phyloP scores from a whole-genome alignment of 2,797 vertebrate species.

The Epinephelus malabaricus region DNA sequence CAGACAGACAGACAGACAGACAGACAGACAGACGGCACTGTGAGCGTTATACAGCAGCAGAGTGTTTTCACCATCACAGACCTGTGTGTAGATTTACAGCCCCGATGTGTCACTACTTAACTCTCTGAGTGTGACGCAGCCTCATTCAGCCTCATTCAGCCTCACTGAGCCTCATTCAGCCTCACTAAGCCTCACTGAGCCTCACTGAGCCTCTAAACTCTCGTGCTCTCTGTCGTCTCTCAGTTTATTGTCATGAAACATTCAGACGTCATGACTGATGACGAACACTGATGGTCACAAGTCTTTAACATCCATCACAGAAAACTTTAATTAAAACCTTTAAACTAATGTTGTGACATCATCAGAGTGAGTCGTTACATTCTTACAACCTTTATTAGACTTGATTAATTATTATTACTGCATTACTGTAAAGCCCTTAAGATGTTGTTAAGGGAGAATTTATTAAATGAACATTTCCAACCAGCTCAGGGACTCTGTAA shows the following conservation, averaged over 20 bases:
- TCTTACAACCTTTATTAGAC: neutral
- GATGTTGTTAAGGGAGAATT: conserved; percentile 7
- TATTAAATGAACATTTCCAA: neutral
- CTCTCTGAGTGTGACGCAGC: neutral
- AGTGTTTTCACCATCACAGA: conserved; percentile 5
- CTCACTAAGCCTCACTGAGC: neutral
- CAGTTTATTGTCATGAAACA: conserved; percentile 23
- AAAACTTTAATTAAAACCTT: neutral
- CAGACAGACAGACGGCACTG: conserved; percentile 11
- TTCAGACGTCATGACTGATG: conserved; percentile 55
- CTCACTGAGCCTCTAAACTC: neutral
- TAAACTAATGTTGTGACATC: neutral
- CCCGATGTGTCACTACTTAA: neutral
- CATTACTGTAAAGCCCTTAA: neutral
- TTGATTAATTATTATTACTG: conserved; percentile 13
- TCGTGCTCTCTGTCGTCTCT: neutral
- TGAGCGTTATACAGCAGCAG: conserved; percentile 16
- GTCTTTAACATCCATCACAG: conserved; percentile 1
- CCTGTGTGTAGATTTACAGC: too few species aligned
- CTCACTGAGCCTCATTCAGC: neutral
- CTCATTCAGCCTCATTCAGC: neutral
- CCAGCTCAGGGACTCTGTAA: neutral
- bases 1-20: too few species aligned
- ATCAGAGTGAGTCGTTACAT: neutral
- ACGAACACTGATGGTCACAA: conserved; percentile 8